Conservation (phyloP, 2,113 vertebrate species). For the Antigone vipio region DNA sequence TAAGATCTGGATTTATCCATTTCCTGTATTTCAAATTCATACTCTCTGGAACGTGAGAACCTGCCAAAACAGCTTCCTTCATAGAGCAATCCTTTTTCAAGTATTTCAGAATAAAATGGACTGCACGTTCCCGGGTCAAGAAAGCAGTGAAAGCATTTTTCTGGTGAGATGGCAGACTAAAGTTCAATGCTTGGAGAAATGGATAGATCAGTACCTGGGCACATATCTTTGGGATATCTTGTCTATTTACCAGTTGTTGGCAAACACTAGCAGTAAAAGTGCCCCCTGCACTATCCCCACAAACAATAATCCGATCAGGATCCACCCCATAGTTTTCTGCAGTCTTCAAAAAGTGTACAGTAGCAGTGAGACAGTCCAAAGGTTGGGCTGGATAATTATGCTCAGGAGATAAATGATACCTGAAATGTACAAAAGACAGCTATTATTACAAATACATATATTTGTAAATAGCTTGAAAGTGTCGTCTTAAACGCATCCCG, state of each 20-base stretch:
- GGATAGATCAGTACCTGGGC: constrained; percentile 38
- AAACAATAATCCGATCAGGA: background rate
- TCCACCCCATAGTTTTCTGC: background rate
- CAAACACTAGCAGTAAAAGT: background rate
- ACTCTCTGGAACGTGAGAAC: background rate
- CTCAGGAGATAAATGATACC: constrained; percentile 36
- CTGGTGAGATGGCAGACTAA: constrained; percentile 41
- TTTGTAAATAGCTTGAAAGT: background rate
- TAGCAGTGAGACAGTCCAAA: background rate
- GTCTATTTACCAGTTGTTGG: background rate
- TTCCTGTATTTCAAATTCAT: background rate
- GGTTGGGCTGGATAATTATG: background rate
- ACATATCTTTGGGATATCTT: background rate
- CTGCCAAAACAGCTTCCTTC: background rate
- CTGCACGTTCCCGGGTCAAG: background rate
- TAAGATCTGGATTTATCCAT: constrained; percentile 17
- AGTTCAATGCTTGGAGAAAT: background rate
- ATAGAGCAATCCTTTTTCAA: background rate
- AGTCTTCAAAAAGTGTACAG: background rate
- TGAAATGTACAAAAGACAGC: background rate
- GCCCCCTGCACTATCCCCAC: constrained; percentile 7
- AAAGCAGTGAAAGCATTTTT: background rate
- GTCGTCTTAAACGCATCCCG: background rate
- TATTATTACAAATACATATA: background rate
- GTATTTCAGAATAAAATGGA: background rate